Conservation (phyloP, 2,797 vertebrate genomes). For the Jordanella pulchra region DNA sequence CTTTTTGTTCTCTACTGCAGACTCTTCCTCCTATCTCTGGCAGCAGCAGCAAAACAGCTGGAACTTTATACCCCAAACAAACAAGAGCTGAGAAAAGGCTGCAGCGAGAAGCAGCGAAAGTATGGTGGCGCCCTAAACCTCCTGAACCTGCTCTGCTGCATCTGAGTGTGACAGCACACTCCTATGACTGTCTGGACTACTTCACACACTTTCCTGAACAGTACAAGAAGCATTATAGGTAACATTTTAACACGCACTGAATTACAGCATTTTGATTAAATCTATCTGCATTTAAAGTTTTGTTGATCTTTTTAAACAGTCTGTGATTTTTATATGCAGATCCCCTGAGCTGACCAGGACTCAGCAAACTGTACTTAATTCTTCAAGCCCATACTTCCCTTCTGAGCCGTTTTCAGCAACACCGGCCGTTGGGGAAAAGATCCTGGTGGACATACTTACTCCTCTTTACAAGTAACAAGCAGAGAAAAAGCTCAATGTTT, state of each 20-base stretch:
- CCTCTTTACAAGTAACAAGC: constrained; percentile 67
- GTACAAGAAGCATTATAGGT: constrained; percentile 74
- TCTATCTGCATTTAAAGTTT: background rate
- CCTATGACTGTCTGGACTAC: constrained; percentile 80
- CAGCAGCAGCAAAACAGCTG: constrained; percentile 16
- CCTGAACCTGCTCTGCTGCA: constrained; percentile 82
- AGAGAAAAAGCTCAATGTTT: background rate
- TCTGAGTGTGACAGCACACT: constrained; percentile 84
- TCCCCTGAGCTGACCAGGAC: constrained; percentile 9
- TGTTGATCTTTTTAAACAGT: background rate
- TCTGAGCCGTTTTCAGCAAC: background rate
- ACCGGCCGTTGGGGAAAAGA: constrained; percentile 48
- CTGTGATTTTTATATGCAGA: constrained; percentile 32
- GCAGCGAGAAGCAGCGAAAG: constrained; percentile 37
- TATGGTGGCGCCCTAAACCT: constrained; percentile 71
- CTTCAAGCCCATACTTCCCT: background rate
- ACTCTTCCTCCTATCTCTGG: constrained; percentile 87
- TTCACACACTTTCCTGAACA: constrained; percentile 74
- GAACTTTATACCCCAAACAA: constrained; percentile 42
- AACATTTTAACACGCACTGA: background rate
- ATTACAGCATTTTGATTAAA: background rate
- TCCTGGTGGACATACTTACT: constrained; percentile 51
- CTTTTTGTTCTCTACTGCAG: constrained; percentile 61
- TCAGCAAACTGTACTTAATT: constrained; percentile 4
- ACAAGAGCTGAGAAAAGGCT: constrained; percentile 55